Conservation (phyloP, 1,140 invertebrate species). For the Halyomorpha halys region DNA sequence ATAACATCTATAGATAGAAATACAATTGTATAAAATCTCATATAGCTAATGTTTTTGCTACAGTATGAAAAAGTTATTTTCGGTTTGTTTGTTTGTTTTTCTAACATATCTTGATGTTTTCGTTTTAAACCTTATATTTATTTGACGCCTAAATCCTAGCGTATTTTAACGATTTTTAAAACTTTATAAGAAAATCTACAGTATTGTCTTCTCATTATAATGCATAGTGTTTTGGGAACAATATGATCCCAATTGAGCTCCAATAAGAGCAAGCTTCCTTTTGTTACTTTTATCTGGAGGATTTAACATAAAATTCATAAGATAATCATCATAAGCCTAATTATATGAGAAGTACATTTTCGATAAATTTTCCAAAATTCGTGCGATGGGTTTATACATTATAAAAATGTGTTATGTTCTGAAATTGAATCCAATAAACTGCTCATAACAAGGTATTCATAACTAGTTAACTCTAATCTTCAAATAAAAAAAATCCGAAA, state of each 20-base stretch:
- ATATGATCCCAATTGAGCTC: conserved; percentile 13
- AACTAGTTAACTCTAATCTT: no score
- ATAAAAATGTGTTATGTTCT: no score
- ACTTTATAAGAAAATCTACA: conserved; percentile 24
- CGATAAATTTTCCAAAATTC: no score
- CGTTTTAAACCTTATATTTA: conserved; percentile 18
- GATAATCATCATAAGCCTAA: no score
- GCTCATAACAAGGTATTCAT: no score
- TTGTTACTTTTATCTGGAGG: neutral
- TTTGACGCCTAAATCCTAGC: conserved; percentile 26
- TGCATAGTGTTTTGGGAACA: conserved; percentile 11
- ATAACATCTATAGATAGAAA: conserved; percentile 25
- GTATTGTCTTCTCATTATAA: conserved; percentile 26
- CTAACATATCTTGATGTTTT: conserved; percentile 11
- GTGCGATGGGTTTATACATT: no score
- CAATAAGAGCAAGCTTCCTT: conserved; percentile 10
- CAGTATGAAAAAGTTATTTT: conserved; percentile 22
- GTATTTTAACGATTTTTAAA: conserved; percentile 21
- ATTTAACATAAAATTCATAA: no score
- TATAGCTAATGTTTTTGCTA: conserved; percentile 14
- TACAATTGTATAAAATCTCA: conserved; percentile 26
- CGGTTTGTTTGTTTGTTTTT: neutral
- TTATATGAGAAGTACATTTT: no score
- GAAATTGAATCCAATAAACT: no score
- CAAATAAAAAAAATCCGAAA: no score